Conservation (phyloP, 2,797 vertebrate species). For the Propithecus deckenii region DNA sequence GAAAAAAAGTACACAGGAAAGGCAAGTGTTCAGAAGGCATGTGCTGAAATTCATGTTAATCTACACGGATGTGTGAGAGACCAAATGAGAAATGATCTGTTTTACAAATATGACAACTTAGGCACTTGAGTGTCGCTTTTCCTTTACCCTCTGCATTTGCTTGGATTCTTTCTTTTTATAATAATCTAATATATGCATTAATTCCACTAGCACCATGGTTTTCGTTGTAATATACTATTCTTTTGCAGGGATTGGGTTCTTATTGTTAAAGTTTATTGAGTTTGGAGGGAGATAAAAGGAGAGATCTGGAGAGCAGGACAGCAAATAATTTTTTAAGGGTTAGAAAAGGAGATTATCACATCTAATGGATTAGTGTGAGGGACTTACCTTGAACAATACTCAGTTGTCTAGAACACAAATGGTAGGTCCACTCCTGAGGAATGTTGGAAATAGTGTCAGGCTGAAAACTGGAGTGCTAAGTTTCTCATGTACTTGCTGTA, state of each 20-base stretch:
- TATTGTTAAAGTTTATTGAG: neutral
- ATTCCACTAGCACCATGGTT: neutral
- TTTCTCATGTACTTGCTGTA: neutral
- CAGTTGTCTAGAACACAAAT: neutral
- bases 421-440: neutral
- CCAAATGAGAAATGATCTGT: neutral
- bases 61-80: neutral
- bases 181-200: neutral
- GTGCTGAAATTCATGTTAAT: neutral
- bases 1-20: neutral
- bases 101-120: neutral
- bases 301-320: neutral
- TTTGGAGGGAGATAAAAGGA: neutral
- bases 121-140: neutral
- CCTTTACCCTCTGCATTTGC: neutral
- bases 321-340: neutral
- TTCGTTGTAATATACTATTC: neutral
- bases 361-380: neutral
- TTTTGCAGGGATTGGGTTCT: neutral
- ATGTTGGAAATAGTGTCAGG: neutral
- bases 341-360: neutral
- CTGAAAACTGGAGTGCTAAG: neutral
- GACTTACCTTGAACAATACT: neutral
- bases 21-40: neutral
- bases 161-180: constrained; percentile 1